A percentile compares a stretch with the other conserved stretches of the same genome.
Conservation (phyloP, 1,140 invertebrate genomes). For the Nautilus pompilius region DNA sequence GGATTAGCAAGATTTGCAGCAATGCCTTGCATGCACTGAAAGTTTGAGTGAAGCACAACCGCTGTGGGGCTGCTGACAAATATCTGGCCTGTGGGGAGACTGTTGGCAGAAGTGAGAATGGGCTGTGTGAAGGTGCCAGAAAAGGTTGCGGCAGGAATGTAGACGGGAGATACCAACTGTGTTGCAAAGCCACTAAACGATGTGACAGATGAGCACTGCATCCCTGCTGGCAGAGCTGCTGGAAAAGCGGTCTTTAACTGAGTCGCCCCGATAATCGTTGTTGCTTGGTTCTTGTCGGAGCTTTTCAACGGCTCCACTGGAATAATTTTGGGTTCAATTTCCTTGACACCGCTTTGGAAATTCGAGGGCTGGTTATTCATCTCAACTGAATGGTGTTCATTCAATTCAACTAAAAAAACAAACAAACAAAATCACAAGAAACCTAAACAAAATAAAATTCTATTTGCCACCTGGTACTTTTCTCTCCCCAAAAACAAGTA, state of each 20-base stretch:
- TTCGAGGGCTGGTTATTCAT: no score
- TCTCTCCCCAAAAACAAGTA: no score
- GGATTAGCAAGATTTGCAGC: not conserved
- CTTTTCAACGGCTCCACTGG: not conserved
- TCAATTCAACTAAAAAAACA: no score
- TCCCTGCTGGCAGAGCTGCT: not conserved
- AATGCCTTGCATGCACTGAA: not conserved
- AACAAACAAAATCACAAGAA: no score
- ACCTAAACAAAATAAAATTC: no score
- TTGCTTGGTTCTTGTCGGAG: not conserved
- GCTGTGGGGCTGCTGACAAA: not conserved
- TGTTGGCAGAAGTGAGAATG: not conserved
- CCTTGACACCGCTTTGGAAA: no score
- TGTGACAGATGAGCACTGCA: slow-evolving; percentile 1
- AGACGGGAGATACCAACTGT: not conserved
- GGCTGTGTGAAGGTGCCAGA: not conserved
- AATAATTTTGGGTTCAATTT: not conserved
- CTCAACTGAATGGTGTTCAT: no score
- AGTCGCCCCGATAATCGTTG: not conserved
- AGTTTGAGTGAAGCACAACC: not conserved
- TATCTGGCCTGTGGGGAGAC: no score
- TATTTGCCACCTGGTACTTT: no score
- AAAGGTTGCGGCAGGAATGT: not conserved
- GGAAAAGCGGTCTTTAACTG: not conserved
- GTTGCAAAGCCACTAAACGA: not conserved